Evolutionary conservation across 2,113 vertebrate species (phyloP).

Genomic region (Callaeas wilsoni): DNA sequence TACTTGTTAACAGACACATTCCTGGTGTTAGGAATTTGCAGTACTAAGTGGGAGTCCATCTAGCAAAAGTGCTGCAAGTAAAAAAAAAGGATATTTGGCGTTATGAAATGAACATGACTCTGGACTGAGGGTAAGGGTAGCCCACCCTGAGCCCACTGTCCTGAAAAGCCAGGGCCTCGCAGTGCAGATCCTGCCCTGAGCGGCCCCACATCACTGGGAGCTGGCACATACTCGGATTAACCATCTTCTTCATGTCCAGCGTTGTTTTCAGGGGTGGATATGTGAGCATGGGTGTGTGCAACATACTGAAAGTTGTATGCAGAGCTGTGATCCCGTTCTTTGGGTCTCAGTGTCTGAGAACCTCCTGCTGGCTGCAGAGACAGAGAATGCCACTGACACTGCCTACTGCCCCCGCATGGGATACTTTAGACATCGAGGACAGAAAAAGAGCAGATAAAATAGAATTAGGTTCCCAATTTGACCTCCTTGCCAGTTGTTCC

Average conservation of each 20-base stretch:
- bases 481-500: not conserved
- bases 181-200: not conserved
- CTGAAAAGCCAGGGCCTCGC: not conserved
- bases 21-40: not conserved
- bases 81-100: not conserved
- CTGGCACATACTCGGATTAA: not conserved
- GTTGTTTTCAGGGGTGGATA: not conserved
- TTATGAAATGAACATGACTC: not conserved
- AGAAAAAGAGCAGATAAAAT: not conserved
- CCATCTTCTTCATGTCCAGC: not conserved
- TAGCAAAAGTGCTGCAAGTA: not conserved
- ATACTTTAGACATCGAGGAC: not conserved
- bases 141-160: not conserved
- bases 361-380: not conserved
- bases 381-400: not conserved
- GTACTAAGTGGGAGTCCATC: not conserved
- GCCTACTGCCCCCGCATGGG: not conserved
- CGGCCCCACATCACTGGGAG: not conserved
- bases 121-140: not conserved
- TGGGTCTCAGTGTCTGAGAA: not conserved
- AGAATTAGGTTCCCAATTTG: not conserved
- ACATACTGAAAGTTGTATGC: rapidly evolving
- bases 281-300: not conserved
- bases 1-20: not conserved
- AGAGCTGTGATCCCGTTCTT: not conserved